Evolutionary conservation across 2,113 vertebrate genomes (phyloP).

Genomic region (Pelodiscus sinensis): DNA sequence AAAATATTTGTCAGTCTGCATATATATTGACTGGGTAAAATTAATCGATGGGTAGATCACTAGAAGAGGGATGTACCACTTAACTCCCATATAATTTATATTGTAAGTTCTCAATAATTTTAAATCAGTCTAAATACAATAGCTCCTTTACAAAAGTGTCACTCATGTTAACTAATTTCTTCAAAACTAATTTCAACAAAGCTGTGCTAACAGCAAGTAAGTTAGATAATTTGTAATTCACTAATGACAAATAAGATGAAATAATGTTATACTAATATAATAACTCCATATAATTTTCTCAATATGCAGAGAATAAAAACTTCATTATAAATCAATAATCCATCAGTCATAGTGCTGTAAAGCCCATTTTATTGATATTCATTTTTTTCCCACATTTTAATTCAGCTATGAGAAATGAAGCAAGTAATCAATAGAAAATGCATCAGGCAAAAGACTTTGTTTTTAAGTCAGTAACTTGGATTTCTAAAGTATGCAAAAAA

Average conservation of each 20-base stretch:
- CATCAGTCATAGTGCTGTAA: slow-evolving; percentile 11
- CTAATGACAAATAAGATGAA: slow-evolving; percentile 42
- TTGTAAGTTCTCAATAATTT: rapidly evolving
- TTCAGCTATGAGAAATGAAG: background rate
- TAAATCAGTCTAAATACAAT: slow-evolving; percentile 3
- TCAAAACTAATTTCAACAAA: slow-evolving; percentile 19
- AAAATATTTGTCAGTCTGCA: background rate
- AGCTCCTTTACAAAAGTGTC: background rate
- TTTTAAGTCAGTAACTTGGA: background rate
- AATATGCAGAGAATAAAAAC: slow-evolving; percentile 41
- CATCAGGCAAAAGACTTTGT: background rate
- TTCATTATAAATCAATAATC: slow-evolving; percentile 55
- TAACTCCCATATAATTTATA: rapidly evolving
- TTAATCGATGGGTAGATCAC: background rate
- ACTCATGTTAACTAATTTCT: background rate
- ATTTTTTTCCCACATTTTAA: slow-evolving; percentile 5
- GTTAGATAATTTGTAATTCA: slow-evolving; percentile 44
- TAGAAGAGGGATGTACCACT: background rate
- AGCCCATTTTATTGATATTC: slow-evolving; percentile 24
- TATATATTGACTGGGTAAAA: background rate
- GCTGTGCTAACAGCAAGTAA: background rate
- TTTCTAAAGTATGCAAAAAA: background rate
- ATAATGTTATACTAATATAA: background rate
- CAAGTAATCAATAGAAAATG: background rate
- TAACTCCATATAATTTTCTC: slow-evolving; percentile 30